Evolutionary conservation across 2,797 vertebrate genomes (phyloP).

Genomic region (Catharus ustulatus): DNA sequence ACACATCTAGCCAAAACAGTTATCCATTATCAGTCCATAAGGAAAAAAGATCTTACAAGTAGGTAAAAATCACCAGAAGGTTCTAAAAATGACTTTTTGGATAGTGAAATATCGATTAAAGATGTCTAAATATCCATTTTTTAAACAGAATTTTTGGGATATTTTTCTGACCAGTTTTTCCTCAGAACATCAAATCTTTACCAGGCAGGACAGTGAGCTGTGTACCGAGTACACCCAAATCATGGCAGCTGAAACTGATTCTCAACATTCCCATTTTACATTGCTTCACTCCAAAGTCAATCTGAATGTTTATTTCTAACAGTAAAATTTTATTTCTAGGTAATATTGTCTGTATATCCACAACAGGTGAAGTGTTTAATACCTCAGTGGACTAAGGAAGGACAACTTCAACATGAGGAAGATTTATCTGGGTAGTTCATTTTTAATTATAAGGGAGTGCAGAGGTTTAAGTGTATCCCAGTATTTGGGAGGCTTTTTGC

Average conservation of each 20-base stretch:
- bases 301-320: not conserved
- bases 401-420: not conserved
- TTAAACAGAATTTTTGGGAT: not conserved
- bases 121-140: rapidly evolving
- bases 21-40: not conserved
- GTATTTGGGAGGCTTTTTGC: not conserved
- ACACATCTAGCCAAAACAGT: not conserved
- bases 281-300: not conserved
- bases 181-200: not conserved
- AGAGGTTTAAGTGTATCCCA: not conserved
- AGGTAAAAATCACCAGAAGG: not conserved
- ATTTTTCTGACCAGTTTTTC: not conserved
- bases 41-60: not conserved
- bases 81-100: not conserved
- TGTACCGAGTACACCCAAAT: not conserved
- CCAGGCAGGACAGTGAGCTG: not conserved
- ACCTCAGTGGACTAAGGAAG: not conserved
- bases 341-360: not conserved
- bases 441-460: not conserved
- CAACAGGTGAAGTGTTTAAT: not conserved
- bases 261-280: not conserved
- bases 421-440: not conserved
- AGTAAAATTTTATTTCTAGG: not conserved
- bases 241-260: not conserved
- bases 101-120: not conserved